These are phyloP conservation scores for Clangula hyemalis DNA, from an alignment of 2,797 vertebrate species.

Conservation along the genomic window DNA sequence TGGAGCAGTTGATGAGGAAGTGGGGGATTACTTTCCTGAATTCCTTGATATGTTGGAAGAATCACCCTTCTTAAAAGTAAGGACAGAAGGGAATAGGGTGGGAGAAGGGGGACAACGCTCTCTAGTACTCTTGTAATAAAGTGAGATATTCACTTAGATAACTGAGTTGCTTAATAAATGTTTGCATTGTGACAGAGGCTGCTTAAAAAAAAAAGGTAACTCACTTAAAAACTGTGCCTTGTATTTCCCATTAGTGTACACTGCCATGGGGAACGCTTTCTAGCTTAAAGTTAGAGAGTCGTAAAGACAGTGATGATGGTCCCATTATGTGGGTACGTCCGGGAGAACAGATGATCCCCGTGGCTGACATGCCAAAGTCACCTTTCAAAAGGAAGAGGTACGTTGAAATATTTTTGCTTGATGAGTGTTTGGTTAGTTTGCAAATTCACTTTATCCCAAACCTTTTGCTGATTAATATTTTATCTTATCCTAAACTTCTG, in stretches of 20 bases:
- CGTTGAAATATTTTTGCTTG: conserved; percentile 44
- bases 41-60: conserved; percentile 95
- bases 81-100: conserved; percentile 59
- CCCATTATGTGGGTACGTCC: conserved; percentile 99
- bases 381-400: conserved; percentile 98
- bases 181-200: background rate
- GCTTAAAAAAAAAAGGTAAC: conserved; percentile 43
- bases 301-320: conserved; percentile 95
- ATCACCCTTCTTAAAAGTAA: conserved; percentile 96
- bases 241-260: conserved; percentile 84
- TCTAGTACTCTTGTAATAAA: background rate
- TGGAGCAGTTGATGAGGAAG: conserved; percentile 98
- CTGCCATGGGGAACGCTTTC: conserved; percentile 96
- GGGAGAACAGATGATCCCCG: conserved; percentile 98
- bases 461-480: background rate
- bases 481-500: background rate
- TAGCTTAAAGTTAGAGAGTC: conserved; percentile 90
- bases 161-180: background rate
- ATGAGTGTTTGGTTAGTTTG: background rate
- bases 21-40: conserved; percentile 97
- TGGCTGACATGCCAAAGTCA: conserved; percentile 98
- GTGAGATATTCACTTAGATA: background rate
- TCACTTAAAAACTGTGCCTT: conserved; percentile 55
- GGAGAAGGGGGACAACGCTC: background rate
- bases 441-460: background rate